Conservation (phyloP, 2,797 vertebrate genomes). For the Hylomyscus alleni region DNA sequence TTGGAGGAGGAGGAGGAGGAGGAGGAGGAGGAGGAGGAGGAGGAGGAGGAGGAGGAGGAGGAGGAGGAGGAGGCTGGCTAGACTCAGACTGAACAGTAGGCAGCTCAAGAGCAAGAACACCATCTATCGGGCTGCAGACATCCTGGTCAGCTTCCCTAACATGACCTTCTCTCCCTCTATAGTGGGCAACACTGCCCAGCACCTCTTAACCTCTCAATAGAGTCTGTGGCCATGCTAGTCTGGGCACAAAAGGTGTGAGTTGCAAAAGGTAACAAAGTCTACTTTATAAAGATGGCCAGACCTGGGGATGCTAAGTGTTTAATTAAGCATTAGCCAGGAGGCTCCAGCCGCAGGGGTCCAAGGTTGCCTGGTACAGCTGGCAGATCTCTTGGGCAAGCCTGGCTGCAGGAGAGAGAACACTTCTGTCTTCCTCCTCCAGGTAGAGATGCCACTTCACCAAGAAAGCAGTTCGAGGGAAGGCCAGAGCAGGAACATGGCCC, state of each 20-base stretch:
- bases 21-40: conserved; percentile 31
- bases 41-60: neutral
- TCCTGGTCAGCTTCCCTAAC: neutral
- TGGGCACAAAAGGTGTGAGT: neutral
- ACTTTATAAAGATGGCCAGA: neutral
- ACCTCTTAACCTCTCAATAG: neutral
- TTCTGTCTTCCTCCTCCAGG: too few relatives aligned
- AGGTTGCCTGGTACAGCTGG: neutral
- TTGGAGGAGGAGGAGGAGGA: neutral
- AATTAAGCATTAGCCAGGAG: too few relatives aligned
- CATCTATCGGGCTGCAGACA: conserved; percentile 64
- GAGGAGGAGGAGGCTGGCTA: conserved; percentile 52
- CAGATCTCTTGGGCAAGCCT: neutral
- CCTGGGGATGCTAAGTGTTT: neutral
- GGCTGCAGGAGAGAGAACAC: too few relatives aligned
- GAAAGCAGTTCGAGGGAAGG: neutral
- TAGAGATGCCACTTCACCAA: neutral
- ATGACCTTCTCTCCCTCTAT: neutral
- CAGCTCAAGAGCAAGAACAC: neutral
- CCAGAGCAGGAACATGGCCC: neutral
- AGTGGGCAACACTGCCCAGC: neutral
- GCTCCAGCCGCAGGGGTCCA: too few relatives aligned
- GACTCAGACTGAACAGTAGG: conserved; percentile 45
- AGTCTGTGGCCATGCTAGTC: neutral
- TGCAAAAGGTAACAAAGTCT: neutral